Percentiles rank a stretch among this genome's conserved stretches.
phyloP scores from a whole-genome alignment of 2,888 invertebrate genomes.

The Schizotus pectinicornis region DNA sequence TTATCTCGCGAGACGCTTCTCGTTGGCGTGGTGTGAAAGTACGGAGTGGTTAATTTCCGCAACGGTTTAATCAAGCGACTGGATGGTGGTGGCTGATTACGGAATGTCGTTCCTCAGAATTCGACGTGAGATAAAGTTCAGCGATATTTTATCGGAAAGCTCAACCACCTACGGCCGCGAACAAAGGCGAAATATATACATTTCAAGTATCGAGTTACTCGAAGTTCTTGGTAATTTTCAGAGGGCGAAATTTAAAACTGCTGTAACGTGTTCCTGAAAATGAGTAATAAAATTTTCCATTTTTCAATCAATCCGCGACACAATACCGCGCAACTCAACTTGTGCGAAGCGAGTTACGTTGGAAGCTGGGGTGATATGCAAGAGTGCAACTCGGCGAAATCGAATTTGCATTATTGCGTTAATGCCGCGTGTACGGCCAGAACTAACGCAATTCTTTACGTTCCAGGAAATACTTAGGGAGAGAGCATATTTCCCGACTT shows the following conservation, averaged over 20 bases:
- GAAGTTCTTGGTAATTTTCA: slow-evolving; percentile 15
- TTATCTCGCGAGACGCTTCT: no score
- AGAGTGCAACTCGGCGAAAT: slow-evolving; percentile 5
- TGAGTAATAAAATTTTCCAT: slow-evolving; percentile 16
- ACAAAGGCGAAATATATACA: slow-evolving; percentile 15
- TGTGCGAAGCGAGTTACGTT: background rate
- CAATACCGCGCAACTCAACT: background rate
- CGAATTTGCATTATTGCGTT: slow-evolving; percentile 26
- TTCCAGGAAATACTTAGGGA: slow-evolving; percentile 35
- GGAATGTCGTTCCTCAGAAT: background rate
- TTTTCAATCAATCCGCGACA: slow-evolving; percentile 9
- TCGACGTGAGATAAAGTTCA: slow-evolving; percentile 2
- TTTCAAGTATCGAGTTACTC: slow-evolving; percentile 17
- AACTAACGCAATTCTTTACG: slow-evolving; percentile 39
- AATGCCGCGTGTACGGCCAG: slow-evolving; percentile 19
- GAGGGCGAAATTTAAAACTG: slow-evolving; percentile 20
- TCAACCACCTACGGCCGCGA: background rate
- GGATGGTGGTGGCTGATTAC: background rate
- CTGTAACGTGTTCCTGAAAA: slow-evolving; percentile 7
- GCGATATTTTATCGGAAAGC: slow-evolving; percentile 7
- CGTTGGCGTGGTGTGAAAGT: no score
- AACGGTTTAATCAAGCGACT: slow-evolving; percentile 11
- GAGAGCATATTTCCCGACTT: slow-evolving; percentile 32
- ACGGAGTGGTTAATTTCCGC: background rate
- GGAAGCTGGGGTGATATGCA: no score